Evolutionary conservation across 2,113 vertebrate genomes (phyloP).

Genomic region (Turnix velox): DNA sequence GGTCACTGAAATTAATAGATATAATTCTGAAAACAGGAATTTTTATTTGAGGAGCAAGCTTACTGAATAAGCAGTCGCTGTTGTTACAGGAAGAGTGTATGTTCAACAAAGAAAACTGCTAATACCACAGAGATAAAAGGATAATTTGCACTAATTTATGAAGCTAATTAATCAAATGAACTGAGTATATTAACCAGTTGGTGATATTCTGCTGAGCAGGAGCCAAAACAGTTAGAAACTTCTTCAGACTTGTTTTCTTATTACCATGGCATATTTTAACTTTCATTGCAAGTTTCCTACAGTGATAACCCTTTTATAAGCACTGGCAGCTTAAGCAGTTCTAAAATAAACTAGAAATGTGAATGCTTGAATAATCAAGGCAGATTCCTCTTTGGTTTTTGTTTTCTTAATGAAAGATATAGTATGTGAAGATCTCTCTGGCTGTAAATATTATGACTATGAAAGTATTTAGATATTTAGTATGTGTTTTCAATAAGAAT

Average conservation of each 20-base stretch:
- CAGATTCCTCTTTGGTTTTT: not conserved
- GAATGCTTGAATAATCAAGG: not conserved
- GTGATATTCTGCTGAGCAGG: slow-evolving; percentile 23
- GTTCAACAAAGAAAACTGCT: slow-evolving; percentile 36
- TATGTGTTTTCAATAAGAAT: not conserved
- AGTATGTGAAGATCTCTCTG: not conserved
- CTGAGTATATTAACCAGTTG: slow-evolving; percentile 26
- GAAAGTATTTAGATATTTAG: not conserved
- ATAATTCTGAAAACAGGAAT: not conserved
- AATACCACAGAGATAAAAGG: slow-evolving; percentile 46
- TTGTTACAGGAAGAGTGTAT: not conserved
- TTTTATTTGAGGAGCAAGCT: not conserved
- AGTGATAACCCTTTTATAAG: not conserved
- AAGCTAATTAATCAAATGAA: slow-evolving; percentile 52
- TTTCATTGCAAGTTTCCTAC: not conserved
- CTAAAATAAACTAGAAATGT: not conserved
- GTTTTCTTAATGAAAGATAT: not conserved
- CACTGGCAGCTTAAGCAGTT: not conserved
- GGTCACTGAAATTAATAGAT: not conserved
- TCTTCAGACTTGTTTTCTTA: not conserved
- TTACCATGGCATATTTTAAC: not conserved
- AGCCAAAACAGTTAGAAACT: slow-evolving; percentile 16
- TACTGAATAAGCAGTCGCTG: not conserved
- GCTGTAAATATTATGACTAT: not conserved
- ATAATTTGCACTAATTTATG: slow-evolving; percentile 50